Percentiles rank a stretch among this genome's conserved stretches.
phyloP scores from a whole-genome alignment of 2,113 vertebrate species.

The Takifugu flavidus region DNA sequence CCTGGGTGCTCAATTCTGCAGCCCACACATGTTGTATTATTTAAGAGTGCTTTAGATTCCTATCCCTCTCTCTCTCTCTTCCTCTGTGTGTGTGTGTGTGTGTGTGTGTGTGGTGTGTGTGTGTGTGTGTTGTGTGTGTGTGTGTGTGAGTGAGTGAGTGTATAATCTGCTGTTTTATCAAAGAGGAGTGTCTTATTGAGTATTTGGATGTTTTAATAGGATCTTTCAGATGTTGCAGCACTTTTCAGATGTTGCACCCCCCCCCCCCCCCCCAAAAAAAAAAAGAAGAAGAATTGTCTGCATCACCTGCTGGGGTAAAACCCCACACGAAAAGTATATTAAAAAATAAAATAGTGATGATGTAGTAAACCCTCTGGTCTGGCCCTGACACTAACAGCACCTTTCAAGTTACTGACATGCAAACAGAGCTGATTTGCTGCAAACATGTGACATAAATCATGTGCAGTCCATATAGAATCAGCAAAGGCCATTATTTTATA shows the following conservation, averaged over 20 bases:
- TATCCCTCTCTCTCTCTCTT: not conserved
- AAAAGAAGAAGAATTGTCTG: no score
- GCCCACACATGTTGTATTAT: conserved; percentile 68
- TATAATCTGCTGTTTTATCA: conserved; percentile 37
- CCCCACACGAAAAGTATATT: no score
- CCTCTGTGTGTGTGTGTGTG: no score
- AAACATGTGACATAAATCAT: conserved; percentile 67
- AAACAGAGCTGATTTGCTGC: conserved; percentile 36
- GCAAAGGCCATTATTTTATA: no score
- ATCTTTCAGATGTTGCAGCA: conserved; percentile 28
- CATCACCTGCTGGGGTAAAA: no score
- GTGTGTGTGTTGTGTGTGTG: not conserved
- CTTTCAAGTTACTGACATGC: conserved; percentile 6
- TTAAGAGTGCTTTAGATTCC: conserved; percentile 47
- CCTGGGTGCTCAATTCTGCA: conserved; percentile 53
- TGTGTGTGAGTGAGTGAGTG: conserved; percentile 19
- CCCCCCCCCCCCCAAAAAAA: no score
- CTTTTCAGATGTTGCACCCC: conserved; percentile 1
- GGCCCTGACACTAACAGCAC: no score
- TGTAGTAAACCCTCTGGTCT: no score
- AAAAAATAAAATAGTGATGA: no score
- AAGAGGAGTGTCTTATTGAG: conserved; percentile 18
- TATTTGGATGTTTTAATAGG: conserved; percentile 11
- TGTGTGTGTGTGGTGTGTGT: no score
- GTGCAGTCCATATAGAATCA: conserved; percentile 35